Percentiles rank a stretch among this genome's conserved stretches.
Conservation (phyloP, 92 coral and sea anemone genomes). For the Epizoanthus rinbou region DNA sequence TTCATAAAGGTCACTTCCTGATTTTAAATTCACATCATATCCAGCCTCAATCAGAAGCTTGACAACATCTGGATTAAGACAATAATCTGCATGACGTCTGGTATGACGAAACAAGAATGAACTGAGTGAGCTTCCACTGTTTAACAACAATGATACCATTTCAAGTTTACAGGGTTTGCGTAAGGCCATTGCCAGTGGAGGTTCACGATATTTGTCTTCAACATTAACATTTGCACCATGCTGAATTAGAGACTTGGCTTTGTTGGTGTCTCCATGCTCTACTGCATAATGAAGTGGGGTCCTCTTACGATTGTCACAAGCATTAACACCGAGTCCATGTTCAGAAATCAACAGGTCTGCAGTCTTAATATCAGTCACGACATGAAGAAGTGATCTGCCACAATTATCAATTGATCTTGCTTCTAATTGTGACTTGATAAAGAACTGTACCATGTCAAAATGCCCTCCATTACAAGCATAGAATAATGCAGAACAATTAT, state of each 20-base stretch:
- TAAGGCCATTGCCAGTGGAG: background rate
- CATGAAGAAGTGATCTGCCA: background rate
- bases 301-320: background rate
- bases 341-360: background rate
- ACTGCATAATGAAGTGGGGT: constrained; percentile 9
- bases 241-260: background rate
- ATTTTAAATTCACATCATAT: background rate
- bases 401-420: background rate
- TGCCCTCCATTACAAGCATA: background rate
- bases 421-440: background rate
- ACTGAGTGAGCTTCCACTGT: background rate
- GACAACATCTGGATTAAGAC: background rate
- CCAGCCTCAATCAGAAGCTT: background rate
- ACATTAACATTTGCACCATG: background rate
- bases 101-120: background rate
- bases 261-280: background rate
- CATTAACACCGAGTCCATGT: background rate
- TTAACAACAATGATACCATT: constrained; percentile 5
- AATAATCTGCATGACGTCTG: background rate
- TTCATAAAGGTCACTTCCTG: background rate
- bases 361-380: constrained; percentile 6
- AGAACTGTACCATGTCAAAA: background rate
- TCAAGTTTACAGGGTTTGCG: background rate
- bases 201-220: background rate
- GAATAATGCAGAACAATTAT: background rate